These are phyloP conservation scores for Crossaster papposus DNA, from an alignment of 53 echinoderm and acorn worm genomes.

Conservation along the genomic window DNA sequence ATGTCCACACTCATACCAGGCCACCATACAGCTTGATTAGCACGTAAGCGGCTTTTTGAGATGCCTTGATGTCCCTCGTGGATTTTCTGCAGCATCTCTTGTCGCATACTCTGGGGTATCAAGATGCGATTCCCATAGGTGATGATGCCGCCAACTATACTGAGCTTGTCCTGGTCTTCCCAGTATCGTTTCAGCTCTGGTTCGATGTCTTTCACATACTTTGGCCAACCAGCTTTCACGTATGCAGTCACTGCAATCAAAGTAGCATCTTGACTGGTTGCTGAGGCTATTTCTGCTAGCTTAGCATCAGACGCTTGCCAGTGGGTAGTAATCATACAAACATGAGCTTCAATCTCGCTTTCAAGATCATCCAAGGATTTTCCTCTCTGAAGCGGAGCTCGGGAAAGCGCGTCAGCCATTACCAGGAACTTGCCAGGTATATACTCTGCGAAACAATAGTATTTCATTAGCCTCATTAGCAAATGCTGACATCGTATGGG, in stretches of 20 bases:
- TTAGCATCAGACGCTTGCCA: too few species aligned
- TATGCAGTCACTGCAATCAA: too few species aligned
- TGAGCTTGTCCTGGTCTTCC: constrained; percentile 47
- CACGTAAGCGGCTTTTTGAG: constrained; percentile 4
- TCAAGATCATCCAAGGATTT: too few species aligned
- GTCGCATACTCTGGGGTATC: not conserved
- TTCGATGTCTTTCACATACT: not conserved
- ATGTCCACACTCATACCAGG: constrained; percentile 25
- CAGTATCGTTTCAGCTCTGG: constrained; percentile 22
- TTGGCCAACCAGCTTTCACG: too few species aligned
- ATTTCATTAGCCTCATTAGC: constrained; percentile 50
- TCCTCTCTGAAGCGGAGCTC: constrained; percentile 21
- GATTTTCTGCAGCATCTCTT: not conserved
- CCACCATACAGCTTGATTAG: constrained; percentile 35
- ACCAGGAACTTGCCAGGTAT: not conserved
- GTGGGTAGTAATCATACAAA: too few species aligned
- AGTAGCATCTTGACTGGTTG: too few species aligned
- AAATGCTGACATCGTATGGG: constrained; percentile 63
- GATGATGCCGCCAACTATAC: constrained; percentile 41
- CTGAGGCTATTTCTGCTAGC: too few species aligned
- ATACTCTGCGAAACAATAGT: too few species aligned
- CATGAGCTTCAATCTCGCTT: too few species aligned
- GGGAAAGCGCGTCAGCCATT: constrained; percentile 2
- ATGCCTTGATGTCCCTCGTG: constrained; percentile 33
- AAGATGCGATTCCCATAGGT: constrained; percentile 52